Conservation (phyloP, 2,113 vertebrate genomes). For the Notothenia rossii region DNA sequence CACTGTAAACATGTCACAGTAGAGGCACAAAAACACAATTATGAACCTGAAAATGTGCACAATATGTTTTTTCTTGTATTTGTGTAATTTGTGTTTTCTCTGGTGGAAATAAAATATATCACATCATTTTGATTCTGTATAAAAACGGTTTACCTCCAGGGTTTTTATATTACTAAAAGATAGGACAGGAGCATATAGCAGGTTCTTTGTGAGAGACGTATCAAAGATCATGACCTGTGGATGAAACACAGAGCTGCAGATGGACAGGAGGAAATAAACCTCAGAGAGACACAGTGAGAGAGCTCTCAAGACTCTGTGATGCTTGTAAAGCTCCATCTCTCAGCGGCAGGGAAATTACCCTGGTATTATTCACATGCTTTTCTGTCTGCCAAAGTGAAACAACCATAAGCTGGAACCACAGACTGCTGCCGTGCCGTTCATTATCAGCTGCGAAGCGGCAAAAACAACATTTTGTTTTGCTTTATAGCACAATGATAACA, state of each 20-base stretch:
- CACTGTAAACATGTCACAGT: too few species aligned
- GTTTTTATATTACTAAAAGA: neutral
- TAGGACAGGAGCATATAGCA: neutral
- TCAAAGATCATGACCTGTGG: constrained; percentile 10
- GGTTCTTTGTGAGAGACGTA: neutral
- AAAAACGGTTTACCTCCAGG: neutral
- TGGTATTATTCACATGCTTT: constrained; percentile 7
- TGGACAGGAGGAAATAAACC: constrained; percentile 13
- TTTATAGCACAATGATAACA: neutral
- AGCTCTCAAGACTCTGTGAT: constrained; percentile 41
- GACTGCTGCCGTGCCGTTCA: neutral
- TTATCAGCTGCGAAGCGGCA: constrained; percentile 12
- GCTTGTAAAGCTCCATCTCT: constrained; percentile 56
- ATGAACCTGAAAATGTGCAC: too few species aligned
- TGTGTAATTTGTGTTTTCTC: neutral
- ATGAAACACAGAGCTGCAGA: constrained; percentile 24
- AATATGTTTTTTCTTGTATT: neutral
- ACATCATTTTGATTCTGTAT: too few species aligned
- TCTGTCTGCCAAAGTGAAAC: constrained; percentile 17
- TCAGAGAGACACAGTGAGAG: constrained; percentile 8
- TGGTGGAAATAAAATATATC: neutral
- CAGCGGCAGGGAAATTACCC: constrained; percentile 42
- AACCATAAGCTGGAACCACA: constrained; percentile 27
- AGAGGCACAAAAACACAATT: too few species aligned
- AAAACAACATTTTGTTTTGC: constrained; percentile 23